Evolutionary conservation across 2,888 invertebrate species (phyloP).

Genomic region (Pollenia angustigena): DNA sequence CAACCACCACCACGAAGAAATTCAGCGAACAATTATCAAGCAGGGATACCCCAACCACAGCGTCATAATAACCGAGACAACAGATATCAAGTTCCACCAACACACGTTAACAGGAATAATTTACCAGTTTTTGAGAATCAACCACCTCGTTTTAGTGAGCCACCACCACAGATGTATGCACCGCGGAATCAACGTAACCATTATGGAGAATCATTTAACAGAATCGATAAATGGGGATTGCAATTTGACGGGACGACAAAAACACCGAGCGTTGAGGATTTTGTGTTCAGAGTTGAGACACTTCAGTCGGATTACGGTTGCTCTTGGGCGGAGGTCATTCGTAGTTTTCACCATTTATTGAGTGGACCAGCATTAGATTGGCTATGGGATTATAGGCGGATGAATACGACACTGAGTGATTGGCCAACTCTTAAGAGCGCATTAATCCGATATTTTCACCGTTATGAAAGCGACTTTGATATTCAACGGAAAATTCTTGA

Average conservation of each 20-base stretch:
- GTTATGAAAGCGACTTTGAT: conserved; percentile 1
- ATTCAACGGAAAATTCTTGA: conserved; percentile 11
- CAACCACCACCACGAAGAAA: background rate
- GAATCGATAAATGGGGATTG: conserved; percentile 11
- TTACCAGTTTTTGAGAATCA: background rate
- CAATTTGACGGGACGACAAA: conserved; percentile 3
- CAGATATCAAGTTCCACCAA: background rate
- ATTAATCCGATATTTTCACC: background rate
- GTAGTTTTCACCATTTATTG: conserved; percentile 5
- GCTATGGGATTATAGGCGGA: conserved; percentile 20
- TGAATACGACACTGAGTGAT: background rate
- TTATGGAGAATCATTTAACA: background rate
- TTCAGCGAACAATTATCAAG: background rate
- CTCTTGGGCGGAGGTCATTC: background rate
- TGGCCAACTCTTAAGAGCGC: background rate
- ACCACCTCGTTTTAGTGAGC: background rate
- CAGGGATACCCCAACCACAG: background rate
- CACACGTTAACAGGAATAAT: background rate
- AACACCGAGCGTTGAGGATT: conserved; percentile 12
- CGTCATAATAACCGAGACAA: background rate
- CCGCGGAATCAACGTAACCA: background rate
- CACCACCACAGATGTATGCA: background rate
- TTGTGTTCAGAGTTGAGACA: conserved; percentile 26
- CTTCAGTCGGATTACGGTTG: conserved; percentile 2
- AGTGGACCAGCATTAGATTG: conserved; percentile 1